These are phyloP conservation scores for Nomada flava DNA, from an alignment of 2,888 invertebrate genomes.

Conservation along the genomic window DNA sequence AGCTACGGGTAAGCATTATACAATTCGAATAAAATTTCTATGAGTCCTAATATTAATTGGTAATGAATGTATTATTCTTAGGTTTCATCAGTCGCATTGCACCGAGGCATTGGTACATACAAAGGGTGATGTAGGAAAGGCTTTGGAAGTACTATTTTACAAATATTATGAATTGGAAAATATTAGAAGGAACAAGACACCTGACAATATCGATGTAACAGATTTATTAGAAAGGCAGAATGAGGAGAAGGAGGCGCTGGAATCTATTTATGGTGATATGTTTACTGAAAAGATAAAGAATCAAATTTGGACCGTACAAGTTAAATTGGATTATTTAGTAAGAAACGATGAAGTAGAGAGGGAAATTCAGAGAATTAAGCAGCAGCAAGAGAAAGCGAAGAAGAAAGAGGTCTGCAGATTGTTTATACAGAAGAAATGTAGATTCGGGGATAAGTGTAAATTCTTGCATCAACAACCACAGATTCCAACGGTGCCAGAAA, in stretches of 20 bases:
- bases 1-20: slow-evolving; percentile 85
- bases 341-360: slow-evolving; percentile 85
- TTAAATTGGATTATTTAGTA: slow-evolving; percentile 89
- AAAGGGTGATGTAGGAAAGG: slow-evolving; percentile 89
- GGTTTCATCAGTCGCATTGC: slow-evolving; percentile 91
- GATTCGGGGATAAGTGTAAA: slow-evolving; percentile 90
- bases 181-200: slow-evolving; percentile 82
- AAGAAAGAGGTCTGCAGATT: slow-evolving; percentile 88
- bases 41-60: neutral
- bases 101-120: slow-evolving; percentile 89
- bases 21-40: slow-evolving; percentile 11
- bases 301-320: slow-evolving; percentile 89
- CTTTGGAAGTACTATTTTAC: slow-evolving; percentile 89
- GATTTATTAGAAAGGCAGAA: slow-evolving; percentile 88
- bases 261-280: slow-evolving; percentile 91
- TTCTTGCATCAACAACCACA: slow-evolving; percentile 88
- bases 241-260: slow-evolving; percentile 90
- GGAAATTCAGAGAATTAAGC: slow-evolving; percentile 77
- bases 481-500: slow-evolving; percentile 79
- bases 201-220: slow-evolving; percentile 83
- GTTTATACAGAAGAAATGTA: slow-evolving; percentile 88
- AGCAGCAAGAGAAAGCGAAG: slow-evolving; percentile 84
- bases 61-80: slow-evolving; percentile 83
- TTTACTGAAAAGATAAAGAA: slow-evolving; percentile 90
- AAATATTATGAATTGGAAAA: slow-evolving; percentile 88